Conservation (phyloP, 2,113 vertebrate species). For the Etia nguti region DNA sequence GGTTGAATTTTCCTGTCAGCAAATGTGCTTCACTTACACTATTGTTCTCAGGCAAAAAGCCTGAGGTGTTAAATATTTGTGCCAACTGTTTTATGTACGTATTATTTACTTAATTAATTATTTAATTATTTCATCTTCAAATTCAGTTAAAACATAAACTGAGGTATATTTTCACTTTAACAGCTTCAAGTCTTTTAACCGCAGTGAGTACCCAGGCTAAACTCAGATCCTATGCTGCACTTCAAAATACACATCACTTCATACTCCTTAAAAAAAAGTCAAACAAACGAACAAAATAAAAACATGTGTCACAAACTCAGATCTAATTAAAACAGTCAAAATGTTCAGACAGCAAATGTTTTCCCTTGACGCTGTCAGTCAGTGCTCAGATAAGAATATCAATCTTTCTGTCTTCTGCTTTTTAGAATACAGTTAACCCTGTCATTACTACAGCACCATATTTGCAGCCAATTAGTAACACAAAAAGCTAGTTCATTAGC, state of each 20-base stretch:
- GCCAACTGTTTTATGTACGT: not conserved
- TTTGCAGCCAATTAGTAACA: not conserved
- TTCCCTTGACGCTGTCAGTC: not conserved
- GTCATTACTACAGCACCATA: not conserved
- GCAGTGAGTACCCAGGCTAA: not conserved
- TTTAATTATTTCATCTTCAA: not conserved
- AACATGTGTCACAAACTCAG: not conserved
- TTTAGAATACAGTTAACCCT: not conserved
- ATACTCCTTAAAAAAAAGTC: not conserved
- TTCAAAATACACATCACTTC: constrained; percentile 12
- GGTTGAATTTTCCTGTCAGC: not conserved
- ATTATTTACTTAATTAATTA: not conserved
- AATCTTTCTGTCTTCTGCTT: not conserved
- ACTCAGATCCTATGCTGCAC: not conserved
- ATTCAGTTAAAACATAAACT: not conserved
- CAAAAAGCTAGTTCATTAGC: not conserved
- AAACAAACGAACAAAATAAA: not conserved
- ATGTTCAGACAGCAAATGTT: not conserved
- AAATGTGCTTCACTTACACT: not conserved
- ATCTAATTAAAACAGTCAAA: not conserved
- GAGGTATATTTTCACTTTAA: not conserved
- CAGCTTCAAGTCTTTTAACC: not conserved
- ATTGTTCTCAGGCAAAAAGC: not conserved
- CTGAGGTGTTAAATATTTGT: not conserved
- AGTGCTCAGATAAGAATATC: not conserved